These are phyloP conservation scores for Lucifuga dentata DNA, from an alignment of 2,113 vertebrate species.

Conservation along the genomic window DNA sequence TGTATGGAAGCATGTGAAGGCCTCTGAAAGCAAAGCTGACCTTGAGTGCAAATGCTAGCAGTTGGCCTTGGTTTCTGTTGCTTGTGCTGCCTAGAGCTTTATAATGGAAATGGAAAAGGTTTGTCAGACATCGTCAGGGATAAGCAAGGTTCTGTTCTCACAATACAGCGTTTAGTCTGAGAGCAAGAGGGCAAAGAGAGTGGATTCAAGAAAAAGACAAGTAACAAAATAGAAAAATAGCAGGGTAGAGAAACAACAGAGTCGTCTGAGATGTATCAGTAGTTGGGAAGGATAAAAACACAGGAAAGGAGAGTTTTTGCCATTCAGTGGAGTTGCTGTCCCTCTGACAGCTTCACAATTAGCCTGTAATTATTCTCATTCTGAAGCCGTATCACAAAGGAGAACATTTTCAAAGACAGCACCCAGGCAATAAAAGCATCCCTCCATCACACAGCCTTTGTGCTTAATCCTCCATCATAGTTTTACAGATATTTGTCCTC, in stretches of 20 bases:
- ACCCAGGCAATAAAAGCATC: slow-evolving; percentile 26
- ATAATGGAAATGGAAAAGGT: slow-evolving; percentile 46
- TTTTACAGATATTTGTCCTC: slow-evolving; percentile 44
- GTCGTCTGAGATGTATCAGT: neutral
- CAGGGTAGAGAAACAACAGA: neutral
- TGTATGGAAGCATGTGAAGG: slow-evolving; percentile 25
- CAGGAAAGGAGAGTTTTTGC: neutral
- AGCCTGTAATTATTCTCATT: slow-evolving; percentile 68
- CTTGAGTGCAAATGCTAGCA: slow-evolving; percentile 56
- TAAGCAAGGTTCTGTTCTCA: slow-evolving; percentile 39
- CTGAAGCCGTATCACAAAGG: slow-evolving; percentile 66
- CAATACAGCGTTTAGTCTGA: slow-evolving; percentile 27
- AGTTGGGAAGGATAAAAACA: neutral
- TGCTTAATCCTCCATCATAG: slow-evolving; percentile 33
- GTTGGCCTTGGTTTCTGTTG: slow-evolving; percentile 46
- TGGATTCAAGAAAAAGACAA: neutral
- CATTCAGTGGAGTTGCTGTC: slow-evolving; percentile 70
- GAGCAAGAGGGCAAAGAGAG: slow-evolving; percentile 8
- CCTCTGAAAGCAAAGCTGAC: slow-evolving; percentile 56
- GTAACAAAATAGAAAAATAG: neutral
- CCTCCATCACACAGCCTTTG: slow-evolving; percentile 7
- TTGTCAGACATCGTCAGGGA: slow-evolving; percentile 27
- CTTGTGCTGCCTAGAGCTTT: slow-evolving; percentile 42
- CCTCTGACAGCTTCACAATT: slow-evolving; percentile 57
- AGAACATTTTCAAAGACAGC: slow-evolving; percentile 54